Percentiles rank a stretch among this genome's conserved stretches.
phyloP scores from a whole-genome alignment of 1,140 invertebrate genomes.

The Thaumatotibia leucotreta region DNA sequence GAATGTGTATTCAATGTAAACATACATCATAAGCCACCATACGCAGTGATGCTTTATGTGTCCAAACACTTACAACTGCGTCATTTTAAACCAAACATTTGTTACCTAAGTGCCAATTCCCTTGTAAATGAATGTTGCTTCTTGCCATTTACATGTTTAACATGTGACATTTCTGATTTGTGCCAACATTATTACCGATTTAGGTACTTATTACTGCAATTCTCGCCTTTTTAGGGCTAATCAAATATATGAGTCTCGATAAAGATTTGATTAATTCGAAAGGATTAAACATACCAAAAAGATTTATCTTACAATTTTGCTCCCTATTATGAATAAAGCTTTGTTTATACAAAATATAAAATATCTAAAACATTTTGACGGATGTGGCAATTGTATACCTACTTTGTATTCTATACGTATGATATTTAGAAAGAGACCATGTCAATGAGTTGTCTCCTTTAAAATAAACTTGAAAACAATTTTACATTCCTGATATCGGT shows the following conservation, averaged over 20 bases:
- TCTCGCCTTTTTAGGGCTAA: neutral
- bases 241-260: neutral
- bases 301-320: too few relatives aligned
- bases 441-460: too few relatives aligned
- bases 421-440: too few relatives aligned
- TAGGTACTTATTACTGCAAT: neutral
- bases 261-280: neutral
- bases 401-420: too few relatives aligned
- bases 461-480: too few relatives aligned
- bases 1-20: neutral
- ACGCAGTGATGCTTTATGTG: slow-evolving; percentile 6
- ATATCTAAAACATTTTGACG: too few relatives aligned
- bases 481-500: neutral
- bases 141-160: slow-evolving; percentile 12
- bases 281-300: too few relatives aligned
- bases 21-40: neutral
- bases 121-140: slow-evolving; percentile 10
- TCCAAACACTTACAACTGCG: slow-evolving; percentile 15
- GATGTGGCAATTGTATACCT: too few relatives aligned
- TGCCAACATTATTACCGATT: slow-evolving; percentile 1
- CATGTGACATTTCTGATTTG: slow-evolving; percentile 12
- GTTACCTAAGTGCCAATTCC: slow-evolving; percentile 14
- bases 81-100: slow-evolving; percentile 16
- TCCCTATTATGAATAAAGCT: too few relatives aligned
- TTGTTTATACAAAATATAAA: too few relatives aligned